phyloP scores from a whole-genome alignment of 2,888 invertebrate genomes.

The Drosophila seclusa region DNA sequence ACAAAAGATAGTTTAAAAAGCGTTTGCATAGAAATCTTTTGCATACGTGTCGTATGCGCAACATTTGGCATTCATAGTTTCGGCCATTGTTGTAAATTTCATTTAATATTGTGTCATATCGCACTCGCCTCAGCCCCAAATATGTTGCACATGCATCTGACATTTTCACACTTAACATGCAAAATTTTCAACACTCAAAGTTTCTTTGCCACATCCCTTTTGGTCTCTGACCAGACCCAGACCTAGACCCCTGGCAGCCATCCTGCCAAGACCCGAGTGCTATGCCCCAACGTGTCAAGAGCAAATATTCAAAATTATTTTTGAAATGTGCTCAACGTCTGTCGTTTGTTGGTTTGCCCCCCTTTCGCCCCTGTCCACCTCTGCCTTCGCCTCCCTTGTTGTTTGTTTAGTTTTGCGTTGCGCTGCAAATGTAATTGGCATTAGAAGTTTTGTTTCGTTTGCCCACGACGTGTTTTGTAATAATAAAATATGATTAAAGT shows the following conservation, averaged over 20 bases:
- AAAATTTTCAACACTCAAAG: conserved; percentile 58
- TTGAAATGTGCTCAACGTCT: conserved; percentile 70
- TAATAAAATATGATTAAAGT: conserved; percentile 81
- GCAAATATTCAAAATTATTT: conserved; percentile 80
- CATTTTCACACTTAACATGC: conserved; percentile 78
- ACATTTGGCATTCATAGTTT: conserved; percentile 61
- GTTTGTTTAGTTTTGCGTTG: conserved; percentile 71
- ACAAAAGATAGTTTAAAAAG: conserved; percentile 53
- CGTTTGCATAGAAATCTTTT: conserved; percentile 35
- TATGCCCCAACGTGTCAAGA: conserved; percentile 73
- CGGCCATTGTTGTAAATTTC: conserved; percentile 65
- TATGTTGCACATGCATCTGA: conserved; percentile 68
- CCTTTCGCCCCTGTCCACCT: conserved; percentile 1
- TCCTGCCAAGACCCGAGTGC: conserved; percentile 16
- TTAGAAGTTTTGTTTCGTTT: conserved; percentile 70
- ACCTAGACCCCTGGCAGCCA: conserved; percentile 2
- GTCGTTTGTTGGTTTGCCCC: conserved; percentile 15
- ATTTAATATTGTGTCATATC: conserved; percentile 72
- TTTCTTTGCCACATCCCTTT: conserved; percentile 30
- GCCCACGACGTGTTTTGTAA: conserved; percentile 78
- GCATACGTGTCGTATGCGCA: conserved; percentile 64
- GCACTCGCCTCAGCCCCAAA: conserved; percentile 40
- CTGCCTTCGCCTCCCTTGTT: not conserved
- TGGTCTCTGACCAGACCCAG: conserved; percentile 26
- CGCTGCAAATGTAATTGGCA: conserved; percentile 77